Percentiles rank a stretch among this genome's conserved stretches.
These are phyloP conservation scores for Biston stratarius DNA, from an alignment of 2,888 invertebrate genomes.

Conservation along the genomic window DNA sequence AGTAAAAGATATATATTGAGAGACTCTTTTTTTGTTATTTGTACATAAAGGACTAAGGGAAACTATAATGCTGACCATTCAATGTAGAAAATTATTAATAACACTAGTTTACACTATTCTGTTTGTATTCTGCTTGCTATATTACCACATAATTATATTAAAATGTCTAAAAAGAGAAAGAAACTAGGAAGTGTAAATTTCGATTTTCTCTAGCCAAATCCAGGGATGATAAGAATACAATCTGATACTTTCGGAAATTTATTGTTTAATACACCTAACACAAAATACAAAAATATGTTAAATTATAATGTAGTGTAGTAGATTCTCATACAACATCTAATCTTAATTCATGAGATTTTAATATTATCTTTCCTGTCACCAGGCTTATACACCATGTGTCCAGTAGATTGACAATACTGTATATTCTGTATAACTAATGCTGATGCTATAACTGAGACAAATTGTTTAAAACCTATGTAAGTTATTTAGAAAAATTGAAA, in stretches of 20 bases:
- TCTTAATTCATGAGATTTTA: constrained; percentile 53
- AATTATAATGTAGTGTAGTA: constrained; percentile 60
- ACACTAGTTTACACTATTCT: too few relatives aligned
- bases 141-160: too few relatives aligned
- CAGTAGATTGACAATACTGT: constrained; percentile 45
- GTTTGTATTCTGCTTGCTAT: too few relatives aligned
- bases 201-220: too few relatives aligned
- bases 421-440: constrained; percentile 54
- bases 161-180: too few relatives aligned
- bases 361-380: constrained; percentile 33
- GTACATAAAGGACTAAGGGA: too few relatives aligned
- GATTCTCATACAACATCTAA: constrained; percentile 56
- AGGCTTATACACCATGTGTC: not conserved
- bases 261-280: constrained; percentile 74
- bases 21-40: too few relatives aligned
- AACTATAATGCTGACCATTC: too few relatives aligned
- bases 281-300: constrained; percentile 81
- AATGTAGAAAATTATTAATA: too few relatives aligned
- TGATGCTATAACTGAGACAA: constrained; percentile 39
- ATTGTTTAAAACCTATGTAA: constrained; percentile 48
- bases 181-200: too few relatives aligned
- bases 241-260: constrained; percentile 53
- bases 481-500: constrained; percentile 54
- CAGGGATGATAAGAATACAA: not conserved
- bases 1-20: too few relatives aligned